Evolutionary conservation across 53 echinoderm and acorn worm genomes (phyloP).

Genomic region (Luidia sarsii): DNA sequence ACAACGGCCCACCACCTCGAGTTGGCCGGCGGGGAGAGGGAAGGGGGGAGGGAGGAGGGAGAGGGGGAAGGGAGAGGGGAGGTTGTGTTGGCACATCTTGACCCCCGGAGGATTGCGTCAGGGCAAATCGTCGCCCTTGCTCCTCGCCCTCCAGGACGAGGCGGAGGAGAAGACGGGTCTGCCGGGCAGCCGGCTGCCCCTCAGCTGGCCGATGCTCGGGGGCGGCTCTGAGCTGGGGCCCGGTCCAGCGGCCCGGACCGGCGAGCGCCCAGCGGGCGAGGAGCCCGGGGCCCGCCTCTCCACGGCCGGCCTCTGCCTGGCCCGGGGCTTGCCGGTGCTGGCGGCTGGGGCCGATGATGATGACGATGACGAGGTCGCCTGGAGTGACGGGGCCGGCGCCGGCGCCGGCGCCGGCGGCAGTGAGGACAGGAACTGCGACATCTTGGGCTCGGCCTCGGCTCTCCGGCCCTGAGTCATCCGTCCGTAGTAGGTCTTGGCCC

Average conservation of each 20-base stretch:
- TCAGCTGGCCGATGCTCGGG: background rate
- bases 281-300: conserved; percentile 17
- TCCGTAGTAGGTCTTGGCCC: conserved; percentile 49
- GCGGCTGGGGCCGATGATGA: conserved; percentile 23
- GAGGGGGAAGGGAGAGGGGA: too few species aligned
- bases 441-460: conserved; percentile 2
- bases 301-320: background rate
- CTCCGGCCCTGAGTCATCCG: conserved; percentile 16
- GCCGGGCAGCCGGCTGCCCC: conserved; percentile 5
- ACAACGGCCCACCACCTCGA: too few species aligned
- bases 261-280: conserved; percentile 2
- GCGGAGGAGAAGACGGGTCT: conserved; percentile 80
- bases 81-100: too few species aligned
- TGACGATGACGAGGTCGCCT: too few species aligned
- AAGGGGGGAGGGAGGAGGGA: too few species aligned
- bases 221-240: background rate
- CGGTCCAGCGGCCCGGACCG: background rate
- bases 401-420: conserved; percentile 29
- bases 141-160: conserved; percentile 71
- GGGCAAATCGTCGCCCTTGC: conserved; percentile 22
- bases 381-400: too few species aligned
- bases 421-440: conserved; percentile 23
- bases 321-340: background rate
- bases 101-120: too few species aligned
- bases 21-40: too few species aligned